phyloP scores from a whole-genome alignment of 1,140 invertebrate genomes.

The Zaprionus nigranus region DNA sequence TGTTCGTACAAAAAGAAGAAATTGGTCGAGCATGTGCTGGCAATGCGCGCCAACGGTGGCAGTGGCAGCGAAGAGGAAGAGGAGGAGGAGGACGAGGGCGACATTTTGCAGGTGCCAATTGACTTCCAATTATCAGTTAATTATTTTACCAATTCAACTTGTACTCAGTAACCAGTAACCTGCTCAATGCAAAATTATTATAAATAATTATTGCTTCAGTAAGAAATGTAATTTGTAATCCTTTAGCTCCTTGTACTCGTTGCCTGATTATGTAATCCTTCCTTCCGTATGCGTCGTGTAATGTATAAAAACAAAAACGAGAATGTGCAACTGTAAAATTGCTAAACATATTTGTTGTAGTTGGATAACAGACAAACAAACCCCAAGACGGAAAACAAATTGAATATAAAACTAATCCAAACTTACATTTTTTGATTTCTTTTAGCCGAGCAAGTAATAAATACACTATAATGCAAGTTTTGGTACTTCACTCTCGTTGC shows the following conservation, averaged over 20 bases:
- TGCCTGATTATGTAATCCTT: conserved; percentile 69
- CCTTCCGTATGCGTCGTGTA: conserved; percentile 3
- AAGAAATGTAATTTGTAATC: conserved; percentile 48
- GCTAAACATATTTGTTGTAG: conserved; percentile 30
- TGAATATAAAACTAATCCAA: conserved; percentile 51
- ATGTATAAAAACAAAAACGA: conserved; percentile 22
- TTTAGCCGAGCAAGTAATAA: conserved; percentile 56
- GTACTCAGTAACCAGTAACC: conserved; percentile 29
- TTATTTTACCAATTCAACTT: conserved; percentile 29
- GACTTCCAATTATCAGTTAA: conserved; percentile 31
- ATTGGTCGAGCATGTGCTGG: conserved; percentile 79
- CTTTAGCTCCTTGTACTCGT: conserved; percentile 65
- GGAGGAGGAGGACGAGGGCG: conserved; percentile 72
- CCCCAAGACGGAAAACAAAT: conserved; percentile 29
- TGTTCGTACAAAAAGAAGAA: conserved; percentile 83
- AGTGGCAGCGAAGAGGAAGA: conserved; percentile 68
- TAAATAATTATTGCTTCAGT: conserved; percentile 37
- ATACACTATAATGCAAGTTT: conserved; percentile 47
- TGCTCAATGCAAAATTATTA: conserved; percentile 62
- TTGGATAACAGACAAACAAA: conserved; percentile 3
- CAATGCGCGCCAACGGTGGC: conserved; percentile 66
- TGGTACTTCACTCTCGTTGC: conserved; percentile 59
- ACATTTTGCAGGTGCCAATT: conserved; percentile 79
- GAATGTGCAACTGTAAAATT: conserved; percentile 35
- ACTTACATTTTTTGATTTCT: conserved; percentile 57